phyloP scores from a whole-genome alignment of 1,140 invertebrate genomes.

The Patella vulgata region DNA sequence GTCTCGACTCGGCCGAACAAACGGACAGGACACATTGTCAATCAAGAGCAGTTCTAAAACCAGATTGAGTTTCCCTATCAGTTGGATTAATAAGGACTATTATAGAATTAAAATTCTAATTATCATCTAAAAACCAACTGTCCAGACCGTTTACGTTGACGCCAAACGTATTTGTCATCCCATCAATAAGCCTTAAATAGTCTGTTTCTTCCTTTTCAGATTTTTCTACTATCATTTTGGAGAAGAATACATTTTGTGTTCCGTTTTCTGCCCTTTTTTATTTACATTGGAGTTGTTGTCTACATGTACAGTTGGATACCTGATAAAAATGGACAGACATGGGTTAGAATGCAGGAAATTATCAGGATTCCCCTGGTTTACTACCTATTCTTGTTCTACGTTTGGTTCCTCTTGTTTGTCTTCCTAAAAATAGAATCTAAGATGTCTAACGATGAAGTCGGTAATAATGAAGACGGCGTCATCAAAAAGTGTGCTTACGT shows the following conservation, averaged over 20 bases:
- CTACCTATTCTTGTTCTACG: constrained; percentile 6
- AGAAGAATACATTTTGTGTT: constrained; percentile 9
- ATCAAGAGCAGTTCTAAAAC: too few relatives aligned
- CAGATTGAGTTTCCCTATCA: too few relatives aligned
- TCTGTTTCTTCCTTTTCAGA: constrained; percentile 17
- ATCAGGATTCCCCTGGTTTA: constrained; percentile 20
- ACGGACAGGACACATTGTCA: too few relatives aligned
- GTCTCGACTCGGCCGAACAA: too few relatives aligned
- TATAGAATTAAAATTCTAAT: too few relatives aligned
- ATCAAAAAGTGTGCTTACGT: too few relatives aligned
- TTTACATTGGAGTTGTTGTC: constrained; percentile 13
- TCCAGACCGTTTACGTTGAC: too few relatives aligned
- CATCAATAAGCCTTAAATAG: not conserved
- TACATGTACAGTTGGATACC: constrained; percentile 24
- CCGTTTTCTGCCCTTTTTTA: constrained; percentile 8
- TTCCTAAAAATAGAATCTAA: constrained; percentile 11
- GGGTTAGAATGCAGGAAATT: constrained; percentile 14
- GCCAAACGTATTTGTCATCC: too few relatives aligned
- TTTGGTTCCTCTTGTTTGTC: constrained; percentile 3
- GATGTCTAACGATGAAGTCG: not conserved
- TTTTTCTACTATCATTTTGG: constrained; percentile 28
- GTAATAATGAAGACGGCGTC: not conserved
- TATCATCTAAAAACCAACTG: too few relatives aligned
- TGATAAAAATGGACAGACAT: constrained; percentile 15
- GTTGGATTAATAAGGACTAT: too few relatives aligned